Evolutionary conservation across 2,888 invertebrate species (phyloP), one percentile per base, ranked within the genome.

Genomic region (Drosophila lacicola): DNA sequence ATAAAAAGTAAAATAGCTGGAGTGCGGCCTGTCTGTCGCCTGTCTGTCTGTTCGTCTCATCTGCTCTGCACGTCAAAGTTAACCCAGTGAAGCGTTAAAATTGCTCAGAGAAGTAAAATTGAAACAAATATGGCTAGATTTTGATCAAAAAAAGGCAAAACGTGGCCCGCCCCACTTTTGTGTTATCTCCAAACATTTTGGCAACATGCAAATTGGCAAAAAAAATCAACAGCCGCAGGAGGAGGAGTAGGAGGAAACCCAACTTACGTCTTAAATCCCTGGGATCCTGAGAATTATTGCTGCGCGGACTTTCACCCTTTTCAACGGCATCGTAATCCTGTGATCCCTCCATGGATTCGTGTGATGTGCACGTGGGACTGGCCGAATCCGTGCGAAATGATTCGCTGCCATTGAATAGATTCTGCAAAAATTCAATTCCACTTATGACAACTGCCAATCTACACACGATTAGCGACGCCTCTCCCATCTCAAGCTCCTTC

Each of bases 191-290:
- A 50, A 55, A 55, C 51, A 60, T 64, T 55, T 78, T 82, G 58
- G 78, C 73, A 81, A 75, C 72, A 87, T 79, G 78, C 75, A 88
- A 88, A 81, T 88, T 82, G 74, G 70, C 44, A 41, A 79, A 80
- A 70, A 29, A 65, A 75, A 80, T 78, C 58, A 74, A 5, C 5
- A 21, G 21, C 21, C 4, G 21, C 0, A 21, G 21, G 6, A 25
- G 25, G 42, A 36, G 34, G 25, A 8, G 21, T 4, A 29, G 39
- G 34, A 14, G 34, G 14, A 37, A 56, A 74, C 65, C 74, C 53
- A 86, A 94, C 94, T 94, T 93, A 94, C 94, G 94, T 92, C 94
- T 92, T 91, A 94, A 94, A 91, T 94, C 94, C 91, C 94, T 91
- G 78, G 92, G 91, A 91, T 93, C 92, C 85, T 87, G 85, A 78